These are phyloP conservation scores for Acrossocheilus fasciatus DNA, from an alignment of 2,797 vertebrate species.

Conservation along the genomic window DNA sequence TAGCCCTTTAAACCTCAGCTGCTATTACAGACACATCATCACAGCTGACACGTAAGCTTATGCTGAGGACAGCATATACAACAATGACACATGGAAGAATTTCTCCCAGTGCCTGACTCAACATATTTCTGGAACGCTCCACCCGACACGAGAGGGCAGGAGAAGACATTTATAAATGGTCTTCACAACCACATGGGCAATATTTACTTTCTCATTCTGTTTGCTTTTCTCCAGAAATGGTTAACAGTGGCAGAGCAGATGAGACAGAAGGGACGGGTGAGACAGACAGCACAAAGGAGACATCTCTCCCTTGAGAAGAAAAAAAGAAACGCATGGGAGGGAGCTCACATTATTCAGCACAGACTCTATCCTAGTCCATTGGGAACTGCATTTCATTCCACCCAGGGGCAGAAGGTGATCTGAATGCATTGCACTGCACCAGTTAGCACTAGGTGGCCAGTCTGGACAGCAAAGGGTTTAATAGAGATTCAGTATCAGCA, in stretches of 20 bases:
- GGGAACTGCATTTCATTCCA: conserved; percentile 43
- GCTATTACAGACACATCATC: conserved; percentile 14
- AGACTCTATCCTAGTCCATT: conserved; percentile 17
- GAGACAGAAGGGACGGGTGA: conserved; percentile 37
- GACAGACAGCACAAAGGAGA: conserved; percentile 44
- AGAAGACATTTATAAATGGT: conserved; percentile 60
- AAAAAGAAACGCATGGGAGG: conserved; percentile 27
- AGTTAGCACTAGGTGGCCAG: background rate
- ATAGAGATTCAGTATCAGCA: background rate
- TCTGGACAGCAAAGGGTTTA: background rate
- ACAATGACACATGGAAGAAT: conserved; percentile 51
- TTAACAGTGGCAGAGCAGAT: conserved; percentile 55
- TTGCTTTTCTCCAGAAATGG: conserved; percentile 56
- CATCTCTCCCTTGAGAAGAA: conserved; percentile 24
- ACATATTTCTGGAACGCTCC: conserved; percentile 42
- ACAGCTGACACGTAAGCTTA: conserved; percentile 39
- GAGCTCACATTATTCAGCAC: conserved; percentile 35
- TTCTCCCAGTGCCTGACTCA: conserved; percentile 54
- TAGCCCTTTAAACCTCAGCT: conserved; percentile 8
- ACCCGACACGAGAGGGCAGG: conserved; percentile 28
- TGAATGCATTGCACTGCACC: background rate
- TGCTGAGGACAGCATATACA: conserved; percentile 56
- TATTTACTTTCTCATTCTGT: conserved; percentile 70
- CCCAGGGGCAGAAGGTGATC: conserved; percentile 21
- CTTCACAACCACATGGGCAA: conserved; percentile 52